Evolutionary conservation across 2,888 invertebrate species (phyloP), one percentile per base, ranked within the genome.

Genomic region (Saturnia japonica): DNA sequence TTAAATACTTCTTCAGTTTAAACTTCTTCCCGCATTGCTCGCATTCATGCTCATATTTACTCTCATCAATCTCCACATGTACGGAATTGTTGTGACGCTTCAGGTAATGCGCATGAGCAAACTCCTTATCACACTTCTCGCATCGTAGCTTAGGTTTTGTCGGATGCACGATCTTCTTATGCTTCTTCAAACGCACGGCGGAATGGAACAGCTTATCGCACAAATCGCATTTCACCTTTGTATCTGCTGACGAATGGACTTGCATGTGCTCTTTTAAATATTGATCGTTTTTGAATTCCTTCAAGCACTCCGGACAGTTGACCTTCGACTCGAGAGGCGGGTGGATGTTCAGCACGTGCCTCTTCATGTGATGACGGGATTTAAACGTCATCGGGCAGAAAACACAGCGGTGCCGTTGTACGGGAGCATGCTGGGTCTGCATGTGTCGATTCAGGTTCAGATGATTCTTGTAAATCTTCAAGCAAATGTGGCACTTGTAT

Each of bases 181-280:
- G 94, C 64, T 93, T 94, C 75, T 93, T 93, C 68, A 94, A 74
- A 67, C 94, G 91, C 0, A 93, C 83, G 0, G 87, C 87, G 0
- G 93, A 93, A 68, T 93, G 93, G 70, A 94, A 94, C 51, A 83
- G 85, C 47, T 94, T 94, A 45, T 93, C 90, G 54, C 94, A 94
- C 0, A 92, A 71, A 11, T 93, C 93, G n/a, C 94, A 94, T 73
- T 90, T 86, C 0, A 94, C 89, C 71, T 94, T 93, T 0, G 88
- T 87, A 34, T 93, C 92, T 0, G 88, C 76, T 0, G 92, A 86
- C 0, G 93, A 89, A 66, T 93, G 93, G 0, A 94, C 88, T 54
- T 93, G 93, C 93, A 94, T 94, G 68, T 94, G 94, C 66, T 93
- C 93, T 68, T 90, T 91, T 0, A 94, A 73, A 71, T 94, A 94